phyloP scores from a whole-genome alignment of 2,888 invertebrate genomes.

The Cheilosia vernalis region DNA sequence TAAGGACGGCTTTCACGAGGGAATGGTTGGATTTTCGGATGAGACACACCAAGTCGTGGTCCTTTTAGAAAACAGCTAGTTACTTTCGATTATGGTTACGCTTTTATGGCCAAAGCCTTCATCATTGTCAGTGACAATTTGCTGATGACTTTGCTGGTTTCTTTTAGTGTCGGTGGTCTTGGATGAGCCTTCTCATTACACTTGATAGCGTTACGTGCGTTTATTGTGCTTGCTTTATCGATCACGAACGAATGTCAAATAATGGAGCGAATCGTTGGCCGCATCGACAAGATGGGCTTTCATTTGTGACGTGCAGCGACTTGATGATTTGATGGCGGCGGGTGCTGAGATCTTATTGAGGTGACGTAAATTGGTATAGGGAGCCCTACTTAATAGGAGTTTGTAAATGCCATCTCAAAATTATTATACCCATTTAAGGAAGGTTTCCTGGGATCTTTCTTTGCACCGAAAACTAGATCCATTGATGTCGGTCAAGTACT shows the following conservation, averaged over 20 bases:
- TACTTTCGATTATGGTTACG: conserved; percentile 33
- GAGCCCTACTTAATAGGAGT: too few relatives aligned
- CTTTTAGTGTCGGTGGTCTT: not conserved
- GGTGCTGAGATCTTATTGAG: not conserved
- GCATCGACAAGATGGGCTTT: conserved; percentile 1
- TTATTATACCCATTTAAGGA: too few relatives aligned
- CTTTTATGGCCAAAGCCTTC: conserved; percentile 21
- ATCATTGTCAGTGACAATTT: conserved; percentile 16
- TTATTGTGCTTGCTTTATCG: conserved; percentile 28
- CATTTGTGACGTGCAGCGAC: conserved; percentile 2
- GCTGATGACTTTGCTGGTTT: conserved; percentile 24
- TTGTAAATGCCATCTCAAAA: too few relatives aligned
- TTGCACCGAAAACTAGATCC: too few relatives aligned
- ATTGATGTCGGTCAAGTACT: too few relatives aligned
- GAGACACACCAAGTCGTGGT: not conserved
- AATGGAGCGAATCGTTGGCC: conserved; percentile 32
- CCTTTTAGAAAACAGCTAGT: conserved; percentile 10
- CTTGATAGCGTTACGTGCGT: conserved; percentile 41
- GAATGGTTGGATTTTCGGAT: conserved; percentile 37
- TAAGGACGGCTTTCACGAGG: conserved; percentile 17
- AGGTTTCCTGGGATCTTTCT: too few relatives aligned
- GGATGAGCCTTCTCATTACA: conserved; percentile 24
- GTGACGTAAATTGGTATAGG: not conserved
- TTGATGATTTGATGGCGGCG: not conserved
- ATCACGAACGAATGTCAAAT: conserved; percentile 21